Evolutionary conservation across 2,888 invertebrate genomes (phyloP).

Genomic region (Agrochola lota): DNA sequence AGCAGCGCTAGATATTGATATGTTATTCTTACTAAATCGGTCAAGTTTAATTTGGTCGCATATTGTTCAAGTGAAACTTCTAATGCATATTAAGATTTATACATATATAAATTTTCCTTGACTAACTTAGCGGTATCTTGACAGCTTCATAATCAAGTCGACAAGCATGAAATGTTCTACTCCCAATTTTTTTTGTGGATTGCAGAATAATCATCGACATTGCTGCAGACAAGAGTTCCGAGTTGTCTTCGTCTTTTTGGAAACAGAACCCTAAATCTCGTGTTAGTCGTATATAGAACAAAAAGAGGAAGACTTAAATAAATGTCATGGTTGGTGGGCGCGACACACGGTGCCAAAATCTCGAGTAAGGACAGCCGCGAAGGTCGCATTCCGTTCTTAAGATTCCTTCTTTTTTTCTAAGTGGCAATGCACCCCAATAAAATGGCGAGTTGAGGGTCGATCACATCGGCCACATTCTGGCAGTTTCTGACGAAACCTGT

Average conservation of each 20-base stretch:
- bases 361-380: constrained; percentile 82
- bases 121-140: constrained; percentile 29
- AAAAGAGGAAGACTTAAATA: constrained; percentile 71
- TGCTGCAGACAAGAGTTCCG: neutral
- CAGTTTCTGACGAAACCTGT: constrained; percentile 55
- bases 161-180: constrained; percentile 34
- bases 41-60: constrained; percentile 37
- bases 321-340: constrained; percentile 82
- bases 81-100: neutral
- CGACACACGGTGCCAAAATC: constrained; percentile 78
- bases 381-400: constrained; percentile 81
- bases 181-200: constrained; percentile 16
- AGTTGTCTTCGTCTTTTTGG: constrained; percentile 11
- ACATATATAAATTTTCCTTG: neutral
- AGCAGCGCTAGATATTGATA: constrained; percentile 1
- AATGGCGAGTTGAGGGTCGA: constrained; percentile 63
- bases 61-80: constrained; percentile 24
- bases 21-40: constrained; percentile 17
- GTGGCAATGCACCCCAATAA: constrained; percentile 75
- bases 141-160: constrained; percentile 33
- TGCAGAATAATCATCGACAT: constrained; percentile 8
- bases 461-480: constrained; percentile 45
- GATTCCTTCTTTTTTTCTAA: constrained; percentile 72
- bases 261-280: constrained; percentile 42
- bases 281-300: constrained; percentile 54